Evolutionary conservation across 2,113 vertebrate species (phyloP), one percentile per base, ranked within the genome.

Genomic region (Siniperca knerii): DNA sequence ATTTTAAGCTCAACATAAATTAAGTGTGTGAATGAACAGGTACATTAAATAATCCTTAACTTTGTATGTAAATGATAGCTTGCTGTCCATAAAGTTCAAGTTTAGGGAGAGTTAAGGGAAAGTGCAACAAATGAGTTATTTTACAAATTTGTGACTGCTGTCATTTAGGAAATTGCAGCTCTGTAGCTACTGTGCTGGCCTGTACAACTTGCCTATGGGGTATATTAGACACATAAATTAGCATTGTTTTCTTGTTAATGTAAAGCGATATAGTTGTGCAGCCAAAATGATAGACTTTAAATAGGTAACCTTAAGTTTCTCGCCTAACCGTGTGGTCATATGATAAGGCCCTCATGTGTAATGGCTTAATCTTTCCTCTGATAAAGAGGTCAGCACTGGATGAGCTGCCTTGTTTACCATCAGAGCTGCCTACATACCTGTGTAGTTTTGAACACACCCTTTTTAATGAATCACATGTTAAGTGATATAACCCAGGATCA

Each of bases 331-430:
- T n/a, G 11, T 15, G 2, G 66, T 67, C 10, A 83, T 83, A 66
- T 64, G 74, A 88, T 77, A 7, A 78, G 15, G 12, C 0, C 20
- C 12, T 44, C 35, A 55, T 58, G 20, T 75, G 8, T 35, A 18
- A 33, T 1, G 70, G 42, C 40, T 64, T 23, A 77, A 82, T 57
- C 10, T 9, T 37, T 50, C 16, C 37, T 11, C 8, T 23, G 60
- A 75, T 67, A 54, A 58, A 15, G 15, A 67, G 10, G 40, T 58
- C 40, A 81, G 7, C 58, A 2, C 4, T 18, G 16, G 44, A 58
- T n/a, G 46, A 82, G 75, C 58, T 25, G 75, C 2, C n/a, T 25
- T 78, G 74, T 76, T 91, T 76, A 71, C 20, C 58, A 74, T 66
- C 84, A 87, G 23, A 54, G 18, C 50, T 50, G 20, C 69, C 16